phyloP scores from a whole-genome alignment of 2,888 invertebrate species.

The Celastrina argiolus region DNA sequence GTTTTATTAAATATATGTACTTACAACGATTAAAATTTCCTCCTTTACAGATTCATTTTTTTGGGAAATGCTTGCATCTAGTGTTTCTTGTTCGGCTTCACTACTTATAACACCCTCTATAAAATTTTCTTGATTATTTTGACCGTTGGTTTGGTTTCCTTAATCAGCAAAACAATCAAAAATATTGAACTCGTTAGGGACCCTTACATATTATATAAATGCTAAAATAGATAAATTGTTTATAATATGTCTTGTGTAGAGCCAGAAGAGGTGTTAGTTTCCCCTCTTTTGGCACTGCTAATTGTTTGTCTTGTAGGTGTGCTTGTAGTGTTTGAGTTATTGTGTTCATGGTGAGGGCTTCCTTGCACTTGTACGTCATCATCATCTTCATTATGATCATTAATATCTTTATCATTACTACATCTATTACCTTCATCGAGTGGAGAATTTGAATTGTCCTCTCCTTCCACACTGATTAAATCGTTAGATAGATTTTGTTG shows the following conservation, averaged over 20 bases:
- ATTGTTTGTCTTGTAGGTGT: constrained; percentile 50
- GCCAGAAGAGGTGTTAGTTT: constrained; percentile 62
- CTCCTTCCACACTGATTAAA: constrained; percentile 37
- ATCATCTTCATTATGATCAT: constrained; percentile 69
- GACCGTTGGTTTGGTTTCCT: constrained; percentile 68
- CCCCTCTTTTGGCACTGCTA: constrained; percentile 63
- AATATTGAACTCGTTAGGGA: constrained; percentile 74
- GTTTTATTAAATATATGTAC: constrained; percentile 61
- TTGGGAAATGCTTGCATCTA: constrained; percentile 68
- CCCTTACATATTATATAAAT: constrained; percentile 55
- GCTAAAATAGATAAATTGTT: constrained; percentile 41
- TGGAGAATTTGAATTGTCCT: constrained; percentile 43
- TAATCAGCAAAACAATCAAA: constrained; percentile 76
- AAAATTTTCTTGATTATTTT: constrained; percentile 68
- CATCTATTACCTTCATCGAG: constrained; percentile 57
- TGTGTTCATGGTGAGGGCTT: constrained; percentile 60
- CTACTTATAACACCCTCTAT: constrained; percentile 71
- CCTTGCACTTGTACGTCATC: constrained; percentile 76
- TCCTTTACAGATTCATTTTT: constrained; percentile 58
- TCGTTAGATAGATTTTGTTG: constrained; percentile 17
- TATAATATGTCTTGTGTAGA: constrained; percentile 60
- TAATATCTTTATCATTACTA: constrained; percentile 34
- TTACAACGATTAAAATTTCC: constrained; percentile 66
- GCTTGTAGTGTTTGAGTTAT: constrained; percentile 60
- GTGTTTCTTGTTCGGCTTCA: constrained; percentile 68